A percentile compares a stretch with the other conserved stretches of the same genome.
phyloP scores from a whole-genome alignment of 2,113 vertebrate genomes.

The Sinocyclocheilus maitianheensis region DNA sequence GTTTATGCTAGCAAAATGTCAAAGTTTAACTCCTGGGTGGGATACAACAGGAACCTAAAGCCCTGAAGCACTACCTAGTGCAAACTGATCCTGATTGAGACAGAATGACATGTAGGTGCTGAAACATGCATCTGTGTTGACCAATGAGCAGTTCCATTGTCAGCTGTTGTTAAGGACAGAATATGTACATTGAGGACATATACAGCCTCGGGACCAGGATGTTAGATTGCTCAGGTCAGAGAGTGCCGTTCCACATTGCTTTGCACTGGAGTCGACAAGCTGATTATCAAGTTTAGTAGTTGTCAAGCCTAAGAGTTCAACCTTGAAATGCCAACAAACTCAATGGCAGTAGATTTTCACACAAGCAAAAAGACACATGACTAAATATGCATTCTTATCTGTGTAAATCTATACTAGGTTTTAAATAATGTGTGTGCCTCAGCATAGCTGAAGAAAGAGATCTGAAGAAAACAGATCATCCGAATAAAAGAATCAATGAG shows the following conservation, averaged over 20 bases:
- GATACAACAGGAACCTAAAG: background rate
- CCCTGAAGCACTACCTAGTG: background rate
- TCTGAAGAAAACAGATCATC: background rate
- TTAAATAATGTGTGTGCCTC: background rate
- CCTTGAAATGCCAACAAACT: conserved; percentile 9
- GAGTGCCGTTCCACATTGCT: background rate
- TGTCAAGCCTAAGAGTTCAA: conserved; percentile 2
- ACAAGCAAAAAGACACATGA: background rate
- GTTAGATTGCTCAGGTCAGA: conserved; percentile 11
- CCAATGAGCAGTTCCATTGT: background rate
- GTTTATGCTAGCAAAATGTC: background rate
- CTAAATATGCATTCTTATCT: conserved; percentile 17
- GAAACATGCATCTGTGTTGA: background rate
- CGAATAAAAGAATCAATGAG: background rate
- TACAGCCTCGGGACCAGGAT: background rate
- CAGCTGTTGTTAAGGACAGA: background rate
- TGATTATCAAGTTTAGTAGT: conserved; percentile 2
- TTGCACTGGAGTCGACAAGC: background rate
- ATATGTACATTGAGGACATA: background rate
- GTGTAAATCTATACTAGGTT: background rate
- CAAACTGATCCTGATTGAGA: background rate
- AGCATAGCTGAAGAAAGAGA: background rate
- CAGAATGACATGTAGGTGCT: background rate
- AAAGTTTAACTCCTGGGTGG: background rate
- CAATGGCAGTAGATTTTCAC: background rate